Base-by-base conservation (phyloP, 1,140 invertebrate species). In the Listronotus oregonensis region DNA sequence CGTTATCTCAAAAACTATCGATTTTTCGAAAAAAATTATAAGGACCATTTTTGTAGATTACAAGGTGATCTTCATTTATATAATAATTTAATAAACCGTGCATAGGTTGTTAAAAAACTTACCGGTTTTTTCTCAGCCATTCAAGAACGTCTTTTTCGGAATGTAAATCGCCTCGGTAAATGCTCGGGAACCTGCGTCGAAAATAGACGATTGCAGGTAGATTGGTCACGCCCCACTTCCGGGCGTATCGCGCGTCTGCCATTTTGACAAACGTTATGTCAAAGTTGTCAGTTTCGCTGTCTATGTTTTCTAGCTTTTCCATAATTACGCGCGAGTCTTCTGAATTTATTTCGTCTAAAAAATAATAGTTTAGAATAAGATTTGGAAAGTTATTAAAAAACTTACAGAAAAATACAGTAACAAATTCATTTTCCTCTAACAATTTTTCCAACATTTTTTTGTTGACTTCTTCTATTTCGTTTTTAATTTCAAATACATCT, bases 201-300 rank as follows among this genome's bases (percentile, higher is more conserved):
- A 96, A 97, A 75, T 95, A 96, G 5, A 96, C 94, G 57, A 97
- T 88, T 1, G 94, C 90, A 14, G 94, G 94, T 64, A 96, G 80
- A 80, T 94, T 93, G 3, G 90, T 93, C 8, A 97, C 94, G n/a
- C 95, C 95, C 90, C 94, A 97, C 80, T 96, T 96, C 50, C 93
- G 85, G 9, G 94, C 94, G 78, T 96, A 96, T 47, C 93, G 85
- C 0, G 90, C 84, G 79, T 97, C 95, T 21, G 90, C 88, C 88
- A 97, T 96, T 81, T 96, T 96, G 0, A 97, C 93, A 80, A 97
- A 95, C 3, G 94, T 95, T 51, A 97, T 96, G 71, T 96, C 94
- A 72, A 97, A 85, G 81, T 94, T 93, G 73, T 96, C 94, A 0
- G 93, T 95, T 81, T 96, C 94, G 67, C 89, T 90, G 73, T 97